Conservation (phyloP, 2,797 vertebrate genomes). For the Sphaeramia orbicularis region DNA sequence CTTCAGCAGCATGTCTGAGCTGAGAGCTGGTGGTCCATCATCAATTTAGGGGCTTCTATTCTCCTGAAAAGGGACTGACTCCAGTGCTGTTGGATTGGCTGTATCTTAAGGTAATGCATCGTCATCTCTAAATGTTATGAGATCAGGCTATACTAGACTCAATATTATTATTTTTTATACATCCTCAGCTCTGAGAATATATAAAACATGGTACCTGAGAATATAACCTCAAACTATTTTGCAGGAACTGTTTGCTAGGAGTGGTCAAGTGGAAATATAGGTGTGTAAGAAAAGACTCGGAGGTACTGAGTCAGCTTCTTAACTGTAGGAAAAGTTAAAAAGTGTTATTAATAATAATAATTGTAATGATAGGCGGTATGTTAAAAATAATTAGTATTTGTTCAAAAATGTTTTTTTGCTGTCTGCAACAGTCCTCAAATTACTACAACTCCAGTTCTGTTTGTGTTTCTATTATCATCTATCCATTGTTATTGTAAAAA, state of each 20-base stretch:
- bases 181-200: not conserved
- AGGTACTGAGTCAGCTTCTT: too few species aligned
- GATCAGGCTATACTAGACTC: not conserved
- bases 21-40: conserved; percentile 2
- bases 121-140: not conserved
- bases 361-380: too few species aligned
- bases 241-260: not conserved
- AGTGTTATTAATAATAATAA: not conserved
- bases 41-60: conserved; percentile 10
- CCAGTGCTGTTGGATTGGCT: not conserved
- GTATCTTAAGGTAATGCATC: conserved; percentile 60
- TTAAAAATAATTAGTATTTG: too few species aligned
- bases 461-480: too few species aligned
- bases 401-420: too few species aligned
- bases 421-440: too few species aligned
- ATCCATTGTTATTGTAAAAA: too few species aligned
- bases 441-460: too few species aligned
- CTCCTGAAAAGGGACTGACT: conserved; percentile 1
- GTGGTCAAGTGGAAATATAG: not conserved
- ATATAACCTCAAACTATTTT: not conserved
- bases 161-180: not conserved
- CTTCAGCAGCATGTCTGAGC: conserved; percentile 13
- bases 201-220: not conserved
- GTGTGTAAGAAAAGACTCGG: too few species aligned
- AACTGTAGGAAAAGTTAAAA: too few species aligned